Conservation (phyloP, 2,113 vertebrate genomes). For the Odontophorus gujanensis region DNA sequence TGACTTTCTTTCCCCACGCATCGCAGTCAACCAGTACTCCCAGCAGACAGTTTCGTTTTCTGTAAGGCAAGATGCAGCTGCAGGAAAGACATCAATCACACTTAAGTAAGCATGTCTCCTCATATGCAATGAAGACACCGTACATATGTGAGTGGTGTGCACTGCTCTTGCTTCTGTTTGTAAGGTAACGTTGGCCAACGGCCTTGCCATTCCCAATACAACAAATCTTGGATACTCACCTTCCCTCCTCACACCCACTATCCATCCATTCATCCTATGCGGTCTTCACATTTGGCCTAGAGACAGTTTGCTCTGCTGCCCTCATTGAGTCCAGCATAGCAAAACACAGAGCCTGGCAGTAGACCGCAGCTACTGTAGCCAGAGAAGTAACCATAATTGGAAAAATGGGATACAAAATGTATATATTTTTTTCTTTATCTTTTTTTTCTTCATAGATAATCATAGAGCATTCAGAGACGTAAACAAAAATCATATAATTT, state of each 20-base stretch:
- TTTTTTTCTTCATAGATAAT: slow-evolving; percentile 36
- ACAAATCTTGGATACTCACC: background rate
- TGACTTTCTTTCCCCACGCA: background rate
- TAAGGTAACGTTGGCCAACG: background rate
- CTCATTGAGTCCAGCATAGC: background rate
- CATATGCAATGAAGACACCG: background rate
- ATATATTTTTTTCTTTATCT: background rate
- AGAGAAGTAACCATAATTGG: background rate
- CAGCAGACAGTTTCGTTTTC: background rate
- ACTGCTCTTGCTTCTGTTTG: background rate
- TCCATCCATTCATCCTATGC: no score
- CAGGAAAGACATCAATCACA: background rate
- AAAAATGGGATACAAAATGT: background rate
- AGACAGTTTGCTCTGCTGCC: background rate
- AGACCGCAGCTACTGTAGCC: background rate
- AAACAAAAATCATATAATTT: slow-evolving; percentile 27
- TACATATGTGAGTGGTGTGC: fast-evolving
- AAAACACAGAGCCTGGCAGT: background rate
- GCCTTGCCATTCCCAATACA: background rate
- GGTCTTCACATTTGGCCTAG: background rate
- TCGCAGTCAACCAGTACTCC: background rate
- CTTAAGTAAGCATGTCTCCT: background rate
- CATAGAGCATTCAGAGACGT: background rate
- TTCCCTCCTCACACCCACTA: background rate
- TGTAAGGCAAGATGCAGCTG: background rate